Evolutionary conservation across 2,797 vertebrate species (phyloP), one percentile per base, ranked within the genome.

Genomic region (Spinus pinus): DNA sequence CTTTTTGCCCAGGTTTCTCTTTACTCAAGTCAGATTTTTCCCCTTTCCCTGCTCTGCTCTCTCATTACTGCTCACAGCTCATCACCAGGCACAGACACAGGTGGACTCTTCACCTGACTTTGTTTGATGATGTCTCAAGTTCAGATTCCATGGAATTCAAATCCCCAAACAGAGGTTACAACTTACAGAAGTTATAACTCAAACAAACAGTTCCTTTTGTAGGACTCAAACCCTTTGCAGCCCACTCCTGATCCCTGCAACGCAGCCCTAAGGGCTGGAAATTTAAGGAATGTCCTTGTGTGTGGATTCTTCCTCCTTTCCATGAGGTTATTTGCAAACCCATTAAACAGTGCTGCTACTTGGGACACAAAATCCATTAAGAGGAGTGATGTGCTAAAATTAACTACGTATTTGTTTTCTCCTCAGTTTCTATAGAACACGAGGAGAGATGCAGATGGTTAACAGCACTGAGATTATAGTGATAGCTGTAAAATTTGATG

Each of bases 401-500:
- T 95, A 95, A 97, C 94, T 86, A 31, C 50, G 46, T 83, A 37
- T 94, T 91, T 88, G 84, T 91, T 94, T 91, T 89, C 71, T 77
- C 78, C 58, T 81, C 90, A 57, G 73, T 81, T 95, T 91, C 94
- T 86, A 50, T 22, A 88, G 88, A 92, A 51, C 69, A 84, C 0
- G 46, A 90, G 88, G 80, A 94, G 86, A 73, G 88, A 94, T 93
- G 93, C 93, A 96, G 93, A 96, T 95, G 91, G 96, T n/a, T 94
- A 89, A 93, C 89, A 93, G 95, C 91, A 94, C 81, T 53, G 56
- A 92, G 80, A 95, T 96, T 92, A 94, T 74, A 94, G 93, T 42
- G 66, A 94, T 80, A 93, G 95, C 92, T 88, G 95, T 96, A 96
- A 96, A 95, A 95, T 94, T 83, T 94, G 95, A 96, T 91, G 86